Evolutionary conservation across 2,888 invertebrate genomes (phyloP), one percentile per base, ranked within the genome.

Genomic region (Ceriagrion tenellum): DNA sequence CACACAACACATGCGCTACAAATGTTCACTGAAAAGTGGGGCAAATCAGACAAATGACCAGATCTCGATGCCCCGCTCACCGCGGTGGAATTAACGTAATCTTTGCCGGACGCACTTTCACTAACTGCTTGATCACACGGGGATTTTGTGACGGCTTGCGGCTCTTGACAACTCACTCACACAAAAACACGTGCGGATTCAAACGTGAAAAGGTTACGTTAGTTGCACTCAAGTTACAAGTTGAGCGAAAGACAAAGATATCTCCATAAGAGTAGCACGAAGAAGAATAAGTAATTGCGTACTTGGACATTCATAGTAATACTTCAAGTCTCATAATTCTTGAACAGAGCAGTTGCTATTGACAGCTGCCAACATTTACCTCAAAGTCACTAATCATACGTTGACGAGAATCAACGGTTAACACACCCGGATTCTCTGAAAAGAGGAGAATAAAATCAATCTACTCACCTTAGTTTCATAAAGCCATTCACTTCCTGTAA

Each of bases 401-500:
- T 30, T 74, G 30, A 0, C 30, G 74, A 30, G 10, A 23, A 23
- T 30, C 30, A 81, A 16, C 35, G 1, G 47, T 1, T 63, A 47
- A 74, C 26, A 89, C 26, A 18, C 47, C 89, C n/a, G 13, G 89
- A 55, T n/a, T 26, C 3, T n/a, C 55, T 8, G 26, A 69, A n/a
- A 13, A 26, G 16, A 47, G 26, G 16, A n/a, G 16, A n/a, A n/a
- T 23, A n/a, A n/a, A 26, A 93, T n/a, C 6, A 74, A 20, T 0
- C 2, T n/a, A 93, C 93, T 93, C 55, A 93, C 93, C 93, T 93
- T 93, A 93, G 47, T 74, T 74, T 93, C 93, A 93, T 93, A 93
- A 93, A 93, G 93, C 93, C 93, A 93, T 93, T 93, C 63, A 47
- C 93, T 93, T 93, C 47, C 47, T 40, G 20, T 12, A 40, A 26